A percentile compares a stretch with the other conserved stretches of the same genome.
phyloP scores from a whole-genome alignment of 2,797 vertebrate species.

The Sebastes alutus region DNA sequence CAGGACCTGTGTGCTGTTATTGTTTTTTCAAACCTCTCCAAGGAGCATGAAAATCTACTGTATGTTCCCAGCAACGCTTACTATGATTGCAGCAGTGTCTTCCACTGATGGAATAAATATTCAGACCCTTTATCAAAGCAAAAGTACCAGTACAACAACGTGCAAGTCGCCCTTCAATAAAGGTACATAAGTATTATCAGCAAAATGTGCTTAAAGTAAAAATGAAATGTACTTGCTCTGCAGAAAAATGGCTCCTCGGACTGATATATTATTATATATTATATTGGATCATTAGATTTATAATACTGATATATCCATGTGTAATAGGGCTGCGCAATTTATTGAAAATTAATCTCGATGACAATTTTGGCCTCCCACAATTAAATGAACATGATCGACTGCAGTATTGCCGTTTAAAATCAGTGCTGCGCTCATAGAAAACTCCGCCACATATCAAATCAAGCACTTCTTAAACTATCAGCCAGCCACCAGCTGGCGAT shows the following conservation, averaged over 20 bases:
- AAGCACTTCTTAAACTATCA: too few species aligned
- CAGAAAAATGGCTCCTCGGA: background rate
- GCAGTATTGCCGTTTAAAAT: too few species aligned
- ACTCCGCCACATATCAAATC: too few species aligned
- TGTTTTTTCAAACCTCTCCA: background rate
- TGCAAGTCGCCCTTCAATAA: background rate
- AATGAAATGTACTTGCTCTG: background rate
- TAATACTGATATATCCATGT: background rate
- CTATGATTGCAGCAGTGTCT: background rate
- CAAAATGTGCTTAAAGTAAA: background rate
- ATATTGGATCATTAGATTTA: background rate
- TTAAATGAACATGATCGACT: too few species aligned
- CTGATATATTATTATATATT: background rate
- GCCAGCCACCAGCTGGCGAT: too few species aligned
- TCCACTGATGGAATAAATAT: background rate
- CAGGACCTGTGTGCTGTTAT: background rate
- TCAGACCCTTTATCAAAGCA: background rate
- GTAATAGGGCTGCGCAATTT: too few species aligned
- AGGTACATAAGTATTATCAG: background rate
- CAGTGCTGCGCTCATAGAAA: too few species aligned
- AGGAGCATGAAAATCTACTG: slow-evolving; percentile 5
- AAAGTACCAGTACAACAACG: background rate
- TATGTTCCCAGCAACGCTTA: background rate
- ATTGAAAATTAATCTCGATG: too few species aligned
- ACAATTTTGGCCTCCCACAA: too few species aligned